Conservation (phyloP, 2,113 vertebrate species). For the Tinamus guttatus region DNA sequence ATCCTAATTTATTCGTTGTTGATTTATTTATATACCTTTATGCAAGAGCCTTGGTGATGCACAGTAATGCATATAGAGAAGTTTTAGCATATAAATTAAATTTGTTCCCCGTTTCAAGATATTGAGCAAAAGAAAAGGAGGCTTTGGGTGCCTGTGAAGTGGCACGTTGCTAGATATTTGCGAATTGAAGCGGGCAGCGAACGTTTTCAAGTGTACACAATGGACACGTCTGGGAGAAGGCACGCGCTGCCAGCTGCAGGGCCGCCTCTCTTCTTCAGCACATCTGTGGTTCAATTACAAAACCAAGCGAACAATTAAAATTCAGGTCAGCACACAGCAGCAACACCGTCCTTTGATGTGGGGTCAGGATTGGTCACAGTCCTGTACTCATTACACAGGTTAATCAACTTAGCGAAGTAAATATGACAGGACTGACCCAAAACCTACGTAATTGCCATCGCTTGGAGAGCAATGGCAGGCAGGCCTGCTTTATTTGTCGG, state of each 20-base stretch:
- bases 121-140: not conserved
- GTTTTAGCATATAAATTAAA: constrained; percentile 1
- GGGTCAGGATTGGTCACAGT: constrained; percentile 89
- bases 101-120: not conserved
- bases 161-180: not conserved
- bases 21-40: constrained; percentile 60
- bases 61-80: not conserved
- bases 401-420: constrained; percentile 79
- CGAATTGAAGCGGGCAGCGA: not conserved
- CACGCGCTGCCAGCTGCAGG: constrained; percentile 24
- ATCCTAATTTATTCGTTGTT: constrained; percentile 59
- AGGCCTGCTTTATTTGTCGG: not conserved
- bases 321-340: constrained; percentile 88
- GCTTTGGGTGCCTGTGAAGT: not conserved
- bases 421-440: constrained; percentile 68
- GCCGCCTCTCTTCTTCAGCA: constrained; percentile 55
- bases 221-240: constrained; percentile 64
- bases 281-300: constrained; percentile 74
- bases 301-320: constrained; percentile 74
- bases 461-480: constrained; percentile 9
- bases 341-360: constrained; percentile 88
- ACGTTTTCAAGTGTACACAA: not conserved
- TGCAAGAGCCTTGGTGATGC: not conserved
- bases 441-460: constrained; percentile 63
- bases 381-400: constrained; percentile 89